phyloP scores from a whole-genome alignment of 1,140 invertebrate genomes.

The Neoseiulus cucumeris region DNA sequence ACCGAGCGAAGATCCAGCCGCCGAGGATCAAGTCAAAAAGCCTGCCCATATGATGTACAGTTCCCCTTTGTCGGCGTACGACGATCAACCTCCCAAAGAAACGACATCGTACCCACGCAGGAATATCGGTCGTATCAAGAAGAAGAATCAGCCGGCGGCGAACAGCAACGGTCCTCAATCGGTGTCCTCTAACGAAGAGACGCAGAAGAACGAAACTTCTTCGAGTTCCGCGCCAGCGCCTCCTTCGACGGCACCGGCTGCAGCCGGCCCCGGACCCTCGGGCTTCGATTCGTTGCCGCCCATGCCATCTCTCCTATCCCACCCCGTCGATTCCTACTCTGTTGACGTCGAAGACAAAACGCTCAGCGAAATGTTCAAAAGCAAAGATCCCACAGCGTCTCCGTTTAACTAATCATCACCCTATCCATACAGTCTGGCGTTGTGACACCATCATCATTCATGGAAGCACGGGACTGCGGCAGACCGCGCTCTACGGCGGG shows the following conservation, averaged over 20 bases:
- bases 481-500: no score
- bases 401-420: background rate
- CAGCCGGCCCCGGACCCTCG: background rate
- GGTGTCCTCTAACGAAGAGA: no score
- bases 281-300: background rate
- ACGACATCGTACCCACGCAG: background rate
- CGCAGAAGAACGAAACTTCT: no score
- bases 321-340: background rate
- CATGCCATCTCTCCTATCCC: background rate
- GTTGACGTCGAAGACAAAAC: background rate
- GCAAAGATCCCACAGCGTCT: slow-evolving; percentile 1
- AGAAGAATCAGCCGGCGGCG: background rate
- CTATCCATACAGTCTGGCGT: no score
- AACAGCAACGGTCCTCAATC: background rate
- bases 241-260: background rate
- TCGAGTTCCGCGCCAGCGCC: background rate
- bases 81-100: background rate
- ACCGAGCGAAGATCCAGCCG: background rate
- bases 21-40: background rate
- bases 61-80: background rate
- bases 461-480: no score
- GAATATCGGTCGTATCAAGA: background rate
- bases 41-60: background rate
- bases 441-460: no score
- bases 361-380: slow-evolving; percentile 10